phyloP scores from a whole-genome alignment of 2,888 invertebrate genomes.

The Ariolimax columbianus region DNA sequence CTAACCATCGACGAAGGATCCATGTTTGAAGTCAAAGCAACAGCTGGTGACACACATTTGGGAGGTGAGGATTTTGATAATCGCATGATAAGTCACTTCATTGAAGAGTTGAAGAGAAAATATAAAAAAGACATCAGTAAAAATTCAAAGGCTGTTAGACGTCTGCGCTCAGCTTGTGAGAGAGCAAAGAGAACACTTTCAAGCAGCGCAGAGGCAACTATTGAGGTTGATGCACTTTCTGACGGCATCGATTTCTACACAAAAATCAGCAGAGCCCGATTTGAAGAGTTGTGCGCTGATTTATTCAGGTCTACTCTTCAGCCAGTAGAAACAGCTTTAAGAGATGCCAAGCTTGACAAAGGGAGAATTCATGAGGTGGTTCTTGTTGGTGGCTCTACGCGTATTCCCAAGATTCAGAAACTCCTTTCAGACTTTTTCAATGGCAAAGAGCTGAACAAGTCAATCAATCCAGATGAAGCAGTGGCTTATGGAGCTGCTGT shows the following conservation, averaged over 20 bases:
- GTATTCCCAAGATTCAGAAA: constrained; percentile 96
- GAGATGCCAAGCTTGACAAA: constrained; percentile 98
- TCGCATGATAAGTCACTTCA: constrained; percentile 98
- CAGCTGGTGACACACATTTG: too few relatives aligned
- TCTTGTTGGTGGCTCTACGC: constrained; percentile 98
- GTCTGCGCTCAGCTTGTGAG: constrained; percentile 96
- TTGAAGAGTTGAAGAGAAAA: constrained; percentile 98
- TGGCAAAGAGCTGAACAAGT: too few relatives aligned
- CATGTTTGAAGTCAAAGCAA: too few relatives aligned
- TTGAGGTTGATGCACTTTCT: constrained; percentile 98
- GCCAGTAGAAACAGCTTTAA: constrained; percentile 95
- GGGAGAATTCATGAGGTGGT: constrained; percentile 99
- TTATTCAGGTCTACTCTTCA: constrained; percentile 91
- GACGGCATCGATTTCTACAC: constrained; percentile 99
- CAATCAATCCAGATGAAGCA: too few relatives aligned
- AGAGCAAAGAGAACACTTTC: constrained; percentile 98
- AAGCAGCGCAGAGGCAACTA: constrained; percentile 94
- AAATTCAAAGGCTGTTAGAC: constrained; percentile 95
- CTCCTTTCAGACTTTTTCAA: constrained; percentile 87
- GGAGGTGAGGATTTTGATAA: too few relatives aligned
- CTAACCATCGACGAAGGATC: too few relatives aligned
- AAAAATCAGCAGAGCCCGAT: constrained; percentile 97
- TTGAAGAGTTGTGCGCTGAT: constrained; percentile 93
- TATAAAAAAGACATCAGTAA: constrained; percentile 97
- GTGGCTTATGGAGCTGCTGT: too few relatives aligned